A percentile compares a stretch with the other conserved stretches of the same genome.
phyloP scores from a whole-genome alignment of 2,113 vertebrate genomes.

The Gracilinanus agilis region DNA sequence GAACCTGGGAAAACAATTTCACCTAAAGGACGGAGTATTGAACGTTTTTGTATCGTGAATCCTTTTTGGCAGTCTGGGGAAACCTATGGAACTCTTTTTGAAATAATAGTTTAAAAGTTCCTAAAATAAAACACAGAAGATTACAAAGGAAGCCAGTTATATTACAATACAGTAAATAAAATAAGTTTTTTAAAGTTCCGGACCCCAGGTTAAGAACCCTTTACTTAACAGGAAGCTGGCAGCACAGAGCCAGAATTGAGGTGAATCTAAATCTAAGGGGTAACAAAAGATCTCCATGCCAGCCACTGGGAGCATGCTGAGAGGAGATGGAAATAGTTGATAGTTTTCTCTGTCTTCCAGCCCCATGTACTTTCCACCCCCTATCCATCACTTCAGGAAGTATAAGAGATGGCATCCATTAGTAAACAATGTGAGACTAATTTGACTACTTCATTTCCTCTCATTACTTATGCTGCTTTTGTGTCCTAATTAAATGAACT shows the following conservation, averaged over 20 bases:
- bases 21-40: not conserved
- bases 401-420: not conserved
- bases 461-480: no score
- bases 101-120: not conserved
- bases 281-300: not conserved
- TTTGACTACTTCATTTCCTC: not conserved
- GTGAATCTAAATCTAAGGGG: not conserved
- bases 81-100: not conserved
- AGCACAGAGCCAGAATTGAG: not conserved
- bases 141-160: not conserved
- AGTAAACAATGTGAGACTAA: not conserved
- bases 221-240: not conserved
- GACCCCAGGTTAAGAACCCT: not conserved
- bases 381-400: not conserved
- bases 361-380: not conserved
- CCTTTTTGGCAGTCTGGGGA: not conserved
- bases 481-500: no score
- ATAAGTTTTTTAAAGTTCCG: not conserved
- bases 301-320: not conserved
- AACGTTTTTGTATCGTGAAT: not conserved
- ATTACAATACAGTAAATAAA: not conserved
- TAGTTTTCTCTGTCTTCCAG: not conserved
- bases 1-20: not conserved
- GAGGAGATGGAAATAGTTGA: not conserved
- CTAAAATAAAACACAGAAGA: not conserved